Percentiles rank a stretch among this genome's conserved stretches.
Conservation (phyloP, 2,888 invertebrate species). For the Tricholauxania praeusta region DNA sequence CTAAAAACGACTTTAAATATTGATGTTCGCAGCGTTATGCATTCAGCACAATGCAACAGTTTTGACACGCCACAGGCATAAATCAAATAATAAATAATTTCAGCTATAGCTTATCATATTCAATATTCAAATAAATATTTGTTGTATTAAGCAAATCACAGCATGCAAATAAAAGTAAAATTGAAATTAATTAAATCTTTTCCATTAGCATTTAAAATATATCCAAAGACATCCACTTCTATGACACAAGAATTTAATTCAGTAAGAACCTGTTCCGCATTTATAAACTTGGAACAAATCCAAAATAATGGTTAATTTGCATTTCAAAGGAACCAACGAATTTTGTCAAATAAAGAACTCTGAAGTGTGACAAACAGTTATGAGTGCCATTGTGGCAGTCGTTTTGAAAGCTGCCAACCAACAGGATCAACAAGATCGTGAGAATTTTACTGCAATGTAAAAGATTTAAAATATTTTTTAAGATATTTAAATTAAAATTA, state of each 20-base stretch:
- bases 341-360: conserved; percentile 1
- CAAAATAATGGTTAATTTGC: conserved; percentile 21
- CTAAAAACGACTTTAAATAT: too few relatives aligned
- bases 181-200: too few relatives aligned
- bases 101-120: too few relatives aligned
- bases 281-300: conserved; percentile 18
- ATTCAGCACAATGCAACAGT: too few relatives aligned
- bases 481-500: neutral
- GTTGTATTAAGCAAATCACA: neutral
- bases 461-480: neutral
- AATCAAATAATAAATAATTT: too few relatives aligned
- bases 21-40: too few relatives aligned
- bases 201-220: too few relatives aligned
- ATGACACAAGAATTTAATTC: neutral
- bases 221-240: too few relatives aligned
- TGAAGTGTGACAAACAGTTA: conserved; percentile 35
- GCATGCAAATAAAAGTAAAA: neutral
- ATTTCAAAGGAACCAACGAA: conserved; percentile 21
- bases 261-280: conserved; percentile 27
- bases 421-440: conserved; percentile 14
- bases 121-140: too few relatives aligned
- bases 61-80: too few relatives aligned
- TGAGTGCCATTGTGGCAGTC: conserved; percentile 25
- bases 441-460: neutral
- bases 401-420: conserved; percentile 5